These are phyloP conservation scores for Myxocyprinus asiaticus DNA, from an alignment of 2,113 vertebrate genomes.

Conservation along the genomic window DNA sequence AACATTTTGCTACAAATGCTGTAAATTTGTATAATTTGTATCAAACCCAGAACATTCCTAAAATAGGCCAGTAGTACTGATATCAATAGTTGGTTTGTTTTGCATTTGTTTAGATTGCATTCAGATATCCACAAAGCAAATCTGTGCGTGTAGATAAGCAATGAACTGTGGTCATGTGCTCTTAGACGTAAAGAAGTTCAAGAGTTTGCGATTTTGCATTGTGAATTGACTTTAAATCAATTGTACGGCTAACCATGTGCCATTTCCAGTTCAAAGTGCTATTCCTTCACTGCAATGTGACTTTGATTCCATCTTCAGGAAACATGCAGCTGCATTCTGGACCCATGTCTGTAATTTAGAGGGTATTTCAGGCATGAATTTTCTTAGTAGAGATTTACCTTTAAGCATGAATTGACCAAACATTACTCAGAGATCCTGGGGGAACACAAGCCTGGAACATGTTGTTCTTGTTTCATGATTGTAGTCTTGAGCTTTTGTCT, in stretches of 20 bases:
- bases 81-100: not conserved
- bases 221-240: not conserved
- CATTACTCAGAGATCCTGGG: conserved; percentile 6
- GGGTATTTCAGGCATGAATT: conserved; percentile 4
- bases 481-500: conserved; percentile 27
- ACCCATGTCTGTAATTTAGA: not conserved
- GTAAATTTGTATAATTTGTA: no score
- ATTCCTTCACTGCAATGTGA: not conserved
- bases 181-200: not conserved
- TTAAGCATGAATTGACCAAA: conserved; percentile 9
- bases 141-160: not conserved
- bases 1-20: no score
- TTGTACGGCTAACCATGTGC: conserved; percentile 15
- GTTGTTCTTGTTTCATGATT: conserved; percentile 21
- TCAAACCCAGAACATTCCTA: no score
- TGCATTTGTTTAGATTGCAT: not conserved
- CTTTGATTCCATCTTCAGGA: not conserved
- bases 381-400: not conserved
- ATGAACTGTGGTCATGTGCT: conserved; percentile 23
- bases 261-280: not conserved
- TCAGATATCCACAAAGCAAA: not conserved
- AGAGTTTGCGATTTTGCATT: conserved; percentile 7
- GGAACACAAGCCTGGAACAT: not conserved
- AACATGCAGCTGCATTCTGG: not conserved
- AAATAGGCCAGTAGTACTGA: not conserved